A percentile compares a stretch with the other conserved stretches of the same genome.
Evolutionary conservation across 2,113 vertebrate species (phyloP).

Genomic region (Hemiprocne comata): DNA sequence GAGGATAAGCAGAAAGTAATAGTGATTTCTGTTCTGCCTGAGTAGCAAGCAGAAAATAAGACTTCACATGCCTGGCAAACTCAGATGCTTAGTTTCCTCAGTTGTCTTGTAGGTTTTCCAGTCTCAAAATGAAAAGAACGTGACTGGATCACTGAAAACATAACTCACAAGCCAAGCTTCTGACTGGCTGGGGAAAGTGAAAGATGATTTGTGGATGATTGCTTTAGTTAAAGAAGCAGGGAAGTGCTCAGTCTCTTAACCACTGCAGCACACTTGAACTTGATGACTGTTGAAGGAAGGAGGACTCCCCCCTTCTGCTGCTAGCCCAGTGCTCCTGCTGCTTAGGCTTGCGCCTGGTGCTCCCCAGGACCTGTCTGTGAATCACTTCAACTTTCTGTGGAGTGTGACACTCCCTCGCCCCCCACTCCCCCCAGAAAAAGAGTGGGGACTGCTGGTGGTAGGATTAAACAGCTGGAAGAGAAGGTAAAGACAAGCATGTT

Average conservation of each 20-base stretch:
- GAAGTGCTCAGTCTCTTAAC: background rate
- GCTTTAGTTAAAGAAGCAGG: background rate
- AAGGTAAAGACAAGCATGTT: background rate
- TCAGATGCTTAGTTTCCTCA: background rate
- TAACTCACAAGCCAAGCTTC: background rate
- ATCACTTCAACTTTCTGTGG: background rate
- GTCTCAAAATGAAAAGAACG: background rate
- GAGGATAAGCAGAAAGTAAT: background rate
- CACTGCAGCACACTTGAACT: background rate
- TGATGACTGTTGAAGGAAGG: rapidly evolving
- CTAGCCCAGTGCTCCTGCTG: background rate
- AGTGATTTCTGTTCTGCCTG: background rate
- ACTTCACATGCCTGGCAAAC: background rate
- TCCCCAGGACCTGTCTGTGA: background rate
- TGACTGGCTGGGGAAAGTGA: background rate
- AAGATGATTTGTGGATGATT: background rate
- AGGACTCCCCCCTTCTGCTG: background rate
- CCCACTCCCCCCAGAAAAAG: background rate
- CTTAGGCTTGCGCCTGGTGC: background rate
- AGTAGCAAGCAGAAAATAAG: background rate
- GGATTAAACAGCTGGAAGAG: background rate
- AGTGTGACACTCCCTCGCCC: rapidly evolving
- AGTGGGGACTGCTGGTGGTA: background rate
- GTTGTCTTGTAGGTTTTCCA: background rate
- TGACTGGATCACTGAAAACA: background rate